These are phyloP conservation scores for Drosophila parabipectinata DNA, from an alignment of 1,140 invertebrate genomes.

Conservation along the genomic window DNA sequence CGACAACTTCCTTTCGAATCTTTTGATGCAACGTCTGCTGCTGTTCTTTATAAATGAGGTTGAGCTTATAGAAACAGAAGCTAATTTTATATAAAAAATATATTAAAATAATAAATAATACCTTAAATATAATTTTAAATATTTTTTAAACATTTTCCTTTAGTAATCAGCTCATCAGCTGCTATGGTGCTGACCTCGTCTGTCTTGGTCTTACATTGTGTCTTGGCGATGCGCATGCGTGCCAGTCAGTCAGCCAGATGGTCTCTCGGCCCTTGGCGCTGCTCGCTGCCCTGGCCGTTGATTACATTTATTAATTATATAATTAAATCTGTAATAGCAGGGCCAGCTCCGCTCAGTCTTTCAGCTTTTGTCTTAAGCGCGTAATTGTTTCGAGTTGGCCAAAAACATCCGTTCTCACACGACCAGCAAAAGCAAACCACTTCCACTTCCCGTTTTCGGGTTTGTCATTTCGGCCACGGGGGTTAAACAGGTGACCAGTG, in stretches of 20 bases:
- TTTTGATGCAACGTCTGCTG: slow-evolving; percentile 15
- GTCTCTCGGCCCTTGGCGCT: slow-evolving; percentile 18
- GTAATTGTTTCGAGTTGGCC: slow-evolving; percentile 63
- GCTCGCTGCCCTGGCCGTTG: slow-evolving; percentile 44
- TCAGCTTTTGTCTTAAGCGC: slow-evolving; percentile 29
- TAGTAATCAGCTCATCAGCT: neutral
- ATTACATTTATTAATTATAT: slow-evolving; percentile 83
- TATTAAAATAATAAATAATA: neutral
- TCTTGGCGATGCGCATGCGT: slow-evolving; percentile 64
- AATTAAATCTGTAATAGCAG: slow-evolving; percentile 80
- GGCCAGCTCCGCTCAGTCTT: slow-evolving; percentile 27
- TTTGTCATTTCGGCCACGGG: slow-evolving; percentile 13
- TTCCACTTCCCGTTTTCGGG: slow-evolving; percentile 74
- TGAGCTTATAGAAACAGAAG: neutral
- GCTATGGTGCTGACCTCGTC: neutral
- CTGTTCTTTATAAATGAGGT: neutral
- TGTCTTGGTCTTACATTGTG: neutral
- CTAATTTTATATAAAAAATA: neutral
- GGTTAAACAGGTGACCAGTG: slow-evolving; percentile 33
- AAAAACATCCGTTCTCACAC: slow-evolving; percentile 77
- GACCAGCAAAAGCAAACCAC: slow-evolving; percentile 62
- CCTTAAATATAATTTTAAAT: neutral
- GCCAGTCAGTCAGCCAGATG: slow-evolving; percentile 55
- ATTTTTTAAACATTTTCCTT: neutral
- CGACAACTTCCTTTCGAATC: slow-evolving; percentile 59